Evolutionary conservation across 35 echinoderm and acorn worm genomes (phyloP).

Genomic region (Lytechinus pictus): DNA sequence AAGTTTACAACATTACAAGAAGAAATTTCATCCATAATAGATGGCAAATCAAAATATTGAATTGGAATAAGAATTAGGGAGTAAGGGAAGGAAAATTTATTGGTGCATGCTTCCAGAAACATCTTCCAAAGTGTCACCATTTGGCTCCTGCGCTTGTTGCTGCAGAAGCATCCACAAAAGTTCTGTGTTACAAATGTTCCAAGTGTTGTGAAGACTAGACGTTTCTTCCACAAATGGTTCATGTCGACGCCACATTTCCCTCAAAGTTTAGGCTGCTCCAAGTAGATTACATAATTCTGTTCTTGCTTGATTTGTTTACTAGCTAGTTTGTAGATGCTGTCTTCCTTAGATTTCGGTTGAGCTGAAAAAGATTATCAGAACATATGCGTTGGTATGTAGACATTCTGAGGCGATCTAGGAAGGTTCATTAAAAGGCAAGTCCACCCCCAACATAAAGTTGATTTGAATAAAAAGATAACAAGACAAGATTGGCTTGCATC

Average conservation of each 20-base stretch:
- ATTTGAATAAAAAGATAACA: too few relatives aligned
- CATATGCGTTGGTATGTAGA: too few relatives aligned
- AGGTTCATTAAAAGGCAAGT: too few relatives aligned
- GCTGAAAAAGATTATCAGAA: background rate
- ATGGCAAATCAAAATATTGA: background rate
- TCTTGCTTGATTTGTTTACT: background rate
- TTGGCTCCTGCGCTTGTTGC: background rate
- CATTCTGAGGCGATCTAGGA: too few relatives aligned
- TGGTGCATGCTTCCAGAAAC: background rate
- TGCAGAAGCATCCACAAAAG: background rate
- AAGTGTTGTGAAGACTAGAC: background rate
- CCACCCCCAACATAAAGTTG: too few relatives aligned
- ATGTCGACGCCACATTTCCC: background rate
- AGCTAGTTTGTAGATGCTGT: background rate
- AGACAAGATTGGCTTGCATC: too few relatives aligned
- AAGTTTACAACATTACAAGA: background rate
- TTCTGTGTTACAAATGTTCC: background rate
- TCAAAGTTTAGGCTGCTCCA: background rate
- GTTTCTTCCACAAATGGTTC: background rate
- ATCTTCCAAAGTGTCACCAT: background rate
- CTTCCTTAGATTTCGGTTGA: conserved; percentile 40
- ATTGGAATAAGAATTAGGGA: background rate
- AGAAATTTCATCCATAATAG: background rate
- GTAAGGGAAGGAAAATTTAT: background rate
- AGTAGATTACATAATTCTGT: background rate